Evolutionary conservation across 2,888 invertebrate genomes (phyloP).

Genomic region (Neelides folsomi): DNA sequence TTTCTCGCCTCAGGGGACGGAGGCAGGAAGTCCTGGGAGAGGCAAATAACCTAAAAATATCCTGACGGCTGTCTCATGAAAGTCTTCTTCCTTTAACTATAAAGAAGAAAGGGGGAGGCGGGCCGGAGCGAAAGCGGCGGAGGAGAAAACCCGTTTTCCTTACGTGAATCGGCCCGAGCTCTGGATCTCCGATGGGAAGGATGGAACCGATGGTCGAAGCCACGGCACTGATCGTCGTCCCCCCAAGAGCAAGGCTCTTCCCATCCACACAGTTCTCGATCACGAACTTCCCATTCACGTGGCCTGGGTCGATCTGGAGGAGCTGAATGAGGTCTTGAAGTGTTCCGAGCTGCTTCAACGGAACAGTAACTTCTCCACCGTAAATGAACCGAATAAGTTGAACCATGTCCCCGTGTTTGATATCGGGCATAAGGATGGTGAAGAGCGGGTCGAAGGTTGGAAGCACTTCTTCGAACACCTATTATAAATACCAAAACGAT

Average conservation of each 20-base stretch:
- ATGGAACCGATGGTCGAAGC: not conserved
- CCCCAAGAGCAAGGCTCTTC: slow-evolving; percentile 23
- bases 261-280: slow-evolving; percentile 30
- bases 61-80: no score
- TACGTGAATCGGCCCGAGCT: not conserved
- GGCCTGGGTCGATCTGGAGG: slow-evolving; percentile 30
- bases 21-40: no score
- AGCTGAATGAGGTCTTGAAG: slow-evolving; percentile 31
- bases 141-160: slow-evolving; percentile 1
- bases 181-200: not conserved
- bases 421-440: slow-evolving; percentile 29
- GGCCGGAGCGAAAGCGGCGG: not conserved
- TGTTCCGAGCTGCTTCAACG: slow-evolving; percentile 31
- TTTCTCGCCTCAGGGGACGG: no score
- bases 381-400: slow-evolving; percentile 30
- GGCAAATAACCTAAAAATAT: no score
- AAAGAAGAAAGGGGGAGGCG: not conserved
- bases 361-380: slow-evolving; percentile 32
- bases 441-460: slow-evolving; percentile 14
- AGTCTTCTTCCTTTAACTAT: no score
- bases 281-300: slow-evolving; percentile 31
- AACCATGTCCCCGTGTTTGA: slow-evolving; percentile 31
- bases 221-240: slow-evolving; percentile 8
- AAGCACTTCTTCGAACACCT: slow-evolving; percentile 31
- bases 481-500: no score